Evolutionary conservation across 2,888 invertebrate genomes (phyloP), one percentile per base, ranked within the genome.

Genomic region (Exephanes ischioxanthus): DNA sequence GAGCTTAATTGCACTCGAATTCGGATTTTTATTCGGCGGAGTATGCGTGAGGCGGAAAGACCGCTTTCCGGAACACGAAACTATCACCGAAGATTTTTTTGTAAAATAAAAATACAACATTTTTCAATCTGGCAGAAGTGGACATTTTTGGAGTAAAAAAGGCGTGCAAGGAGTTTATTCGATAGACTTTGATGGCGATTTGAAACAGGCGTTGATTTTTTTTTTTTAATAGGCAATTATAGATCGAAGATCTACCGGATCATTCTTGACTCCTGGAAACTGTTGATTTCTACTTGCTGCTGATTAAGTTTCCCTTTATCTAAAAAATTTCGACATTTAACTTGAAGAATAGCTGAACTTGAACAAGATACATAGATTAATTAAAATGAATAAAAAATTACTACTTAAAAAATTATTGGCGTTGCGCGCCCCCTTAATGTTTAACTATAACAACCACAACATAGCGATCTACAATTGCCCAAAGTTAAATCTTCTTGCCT

Each of bases 61-160:
- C 87, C 90, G 89, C 88, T 87, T 90, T 89, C 87, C 87, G 81
- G 86, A 88, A 84, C 85, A 80, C 87, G 68, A 41, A 63, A 73
- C 41, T 16, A 75, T 71, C 82, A 79, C 53, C 61, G 61, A 70
- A 58, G 51, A 11, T 1, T 26, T 14, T 14, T 26, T 58, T 14
- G 11, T 26, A 9, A 26, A 22, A 11, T 3, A 58, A 58, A 22
- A 26, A 58, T 41, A 22, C 19, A 19, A 22, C 0, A 1, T 26
- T 9, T 26, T 58, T 58, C 58, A 4, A 58, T 26, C 58, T 26
- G 26, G 22, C 11, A 26, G 58, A 26, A 9, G 58, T 26, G 11
- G 58, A 26, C 26, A 26, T 55, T 55, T 26, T 26, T 26, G 22
- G 58, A 26, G 58, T 22, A 11, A 58, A 58, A 22, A 58, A 58